Evolutionary conservation across 2,113 vertebrate species (phyloP), one percentile per base, ranked within the genome.

Genomic region (Oreochromis niloticus): DNA sequence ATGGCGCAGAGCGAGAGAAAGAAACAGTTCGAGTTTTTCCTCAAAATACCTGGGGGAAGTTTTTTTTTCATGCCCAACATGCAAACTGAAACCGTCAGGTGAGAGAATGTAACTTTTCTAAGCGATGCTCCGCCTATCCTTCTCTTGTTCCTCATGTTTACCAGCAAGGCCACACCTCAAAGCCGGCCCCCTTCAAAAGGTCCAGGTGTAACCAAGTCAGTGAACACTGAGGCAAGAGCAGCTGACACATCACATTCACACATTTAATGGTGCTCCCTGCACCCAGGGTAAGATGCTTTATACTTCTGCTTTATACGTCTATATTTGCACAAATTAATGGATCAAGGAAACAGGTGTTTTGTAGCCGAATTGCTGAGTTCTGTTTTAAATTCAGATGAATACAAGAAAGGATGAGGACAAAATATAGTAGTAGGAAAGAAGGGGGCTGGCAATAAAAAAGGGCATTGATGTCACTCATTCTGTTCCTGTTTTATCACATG

Each of bases 271-370:
- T 3, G 30, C 30, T n/a, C 43, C n/a, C 43, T 61, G 9, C 11
- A 27, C 41, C 56, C 16, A 52, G 87, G 92, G 94, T 95, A 92
- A 92, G 92, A 7, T 7, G 19, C 3, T 86, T 71, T 66, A 41
- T 34, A 17, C 73, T 68, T 78, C 30, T 30, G 30, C 30, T 30
- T 30, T 30, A 30, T 30, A 30, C 30, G 30, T 30, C 30, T 68
- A 19, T 6, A 17, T 83, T 34, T 41, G 4, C 12, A 55, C 27
- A 9, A 11, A 10, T 13, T 17, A 3, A 61, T 83, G 30, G 6
- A 54, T 80, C 3, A 79, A 50, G n/a, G 78, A 43, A 50, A 7
- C 4, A 19, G 7, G 17, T n/a, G 2, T 7, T 16, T 17, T n/a
- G 6, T 32, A 43, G 7, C 36, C 81, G 1, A 11, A 78, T 19